phyloP scores from a whole-genome alignment of 2,888 invertebrate genomes.

The Ametastegia equiseti region DNA sequence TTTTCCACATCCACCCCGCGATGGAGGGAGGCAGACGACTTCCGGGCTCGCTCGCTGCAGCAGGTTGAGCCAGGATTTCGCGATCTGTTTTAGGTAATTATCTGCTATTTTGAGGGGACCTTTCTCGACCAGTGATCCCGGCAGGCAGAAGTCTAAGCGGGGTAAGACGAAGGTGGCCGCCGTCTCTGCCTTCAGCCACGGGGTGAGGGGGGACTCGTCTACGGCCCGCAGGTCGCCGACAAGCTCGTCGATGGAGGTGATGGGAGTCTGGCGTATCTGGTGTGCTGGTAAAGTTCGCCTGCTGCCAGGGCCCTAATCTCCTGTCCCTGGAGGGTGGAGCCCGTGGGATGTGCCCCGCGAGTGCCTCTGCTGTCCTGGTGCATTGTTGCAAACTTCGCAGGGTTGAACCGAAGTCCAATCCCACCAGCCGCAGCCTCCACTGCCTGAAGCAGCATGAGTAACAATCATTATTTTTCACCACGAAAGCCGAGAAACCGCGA shows the following conservation, averaged over 20 bases:
- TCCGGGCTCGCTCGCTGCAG: conserved; percentile 64
- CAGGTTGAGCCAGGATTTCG: conserved; percentile 64
- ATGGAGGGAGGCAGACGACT: conserved; percentile 57
- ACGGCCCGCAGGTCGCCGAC: conserved; percentile 51
- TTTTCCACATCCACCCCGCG: conserved; percentile 62
- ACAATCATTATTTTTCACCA: too few relatives aligned
- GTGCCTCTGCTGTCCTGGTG: conserved; percentile 54
- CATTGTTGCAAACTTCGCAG: conserved; percentile 62
- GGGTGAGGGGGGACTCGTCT: conserved; percentile 52
- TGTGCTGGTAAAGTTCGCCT: conserved; percentile 62
- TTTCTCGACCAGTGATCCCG: conserved; percentile 61
- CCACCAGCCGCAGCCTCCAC: conserved; percentile 42
- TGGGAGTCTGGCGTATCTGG: conserved; percentile 56
- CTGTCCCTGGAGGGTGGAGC: conserved; percentile 56
- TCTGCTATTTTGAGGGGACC: conserved; percentile 58
- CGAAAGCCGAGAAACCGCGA: too few relatives aligned
- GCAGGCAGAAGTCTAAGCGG: conserved; percentile 61
- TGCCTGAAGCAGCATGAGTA: too few relatives aligned
- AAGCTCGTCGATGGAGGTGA: conserved; percentile 56
- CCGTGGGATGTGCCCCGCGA: conserved; percentile 44
- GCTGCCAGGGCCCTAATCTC: conserved; percentile 53
- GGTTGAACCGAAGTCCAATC: conserved; percentile 63
- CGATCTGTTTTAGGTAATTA: conserved; percentile 53
- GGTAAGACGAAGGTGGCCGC: conserved; percentile 60
- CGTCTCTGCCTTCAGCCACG: conserved; percentile 57